Evolutionary conservation across 2,888 invertebrate genomes (phyloP).

Genomic region (Sphaerophoria taeniata): DNA sequence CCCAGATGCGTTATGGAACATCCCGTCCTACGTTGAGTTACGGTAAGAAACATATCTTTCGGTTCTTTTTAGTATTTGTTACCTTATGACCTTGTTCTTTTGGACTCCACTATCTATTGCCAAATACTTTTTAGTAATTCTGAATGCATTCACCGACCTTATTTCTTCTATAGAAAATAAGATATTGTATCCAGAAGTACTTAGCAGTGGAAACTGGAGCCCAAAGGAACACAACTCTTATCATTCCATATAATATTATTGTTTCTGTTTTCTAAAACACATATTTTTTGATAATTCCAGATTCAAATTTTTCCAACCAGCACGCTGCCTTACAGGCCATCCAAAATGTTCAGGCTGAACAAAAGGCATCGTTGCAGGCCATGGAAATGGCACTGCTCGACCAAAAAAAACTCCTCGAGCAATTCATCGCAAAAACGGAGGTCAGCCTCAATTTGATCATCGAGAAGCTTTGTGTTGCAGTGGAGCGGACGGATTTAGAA

Average conservation of each 20-base stretch:
- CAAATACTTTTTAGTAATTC: too few species aligned
- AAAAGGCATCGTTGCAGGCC: not conserved
- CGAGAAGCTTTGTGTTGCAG: not conserved
- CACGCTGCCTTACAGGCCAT: not conserved
- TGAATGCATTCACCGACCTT: too few species aligned
- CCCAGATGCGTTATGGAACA: not conserved
- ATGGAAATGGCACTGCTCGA: not conserved
- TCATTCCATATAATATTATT: too few species aligned
- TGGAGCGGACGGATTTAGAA: not conserved
- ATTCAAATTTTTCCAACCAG: constrained; percentile 3
- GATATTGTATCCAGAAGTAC: not conserved
- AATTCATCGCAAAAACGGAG: not conserved
- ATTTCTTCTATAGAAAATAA: too few species aligned
- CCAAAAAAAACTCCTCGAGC: constrained; percentile 10
- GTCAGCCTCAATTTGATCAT: not conserved
- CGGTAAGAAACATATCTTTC: constrained; percentile 6
- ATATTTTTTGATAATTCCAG: constrained; percentile 1
- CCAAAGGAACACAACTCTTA: not conserved
- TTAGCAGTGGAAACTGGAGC: not conserved
- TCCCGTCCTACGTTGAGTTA: not conserved
- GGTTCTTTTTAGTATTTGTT: too few species aligned
- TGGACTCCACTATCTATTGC: too few species aligned
- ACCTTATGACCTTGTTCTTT: constrained; percentile 5
- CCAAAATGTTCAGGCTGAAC: not conserved
- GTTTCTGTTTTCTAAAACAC: not conserved